Evolutionary conservation across 2,797 vertebrate species (phyloP), one percentile per base, ranked within the genome.

Genomic region (Brachymystax lenok): DNA sequence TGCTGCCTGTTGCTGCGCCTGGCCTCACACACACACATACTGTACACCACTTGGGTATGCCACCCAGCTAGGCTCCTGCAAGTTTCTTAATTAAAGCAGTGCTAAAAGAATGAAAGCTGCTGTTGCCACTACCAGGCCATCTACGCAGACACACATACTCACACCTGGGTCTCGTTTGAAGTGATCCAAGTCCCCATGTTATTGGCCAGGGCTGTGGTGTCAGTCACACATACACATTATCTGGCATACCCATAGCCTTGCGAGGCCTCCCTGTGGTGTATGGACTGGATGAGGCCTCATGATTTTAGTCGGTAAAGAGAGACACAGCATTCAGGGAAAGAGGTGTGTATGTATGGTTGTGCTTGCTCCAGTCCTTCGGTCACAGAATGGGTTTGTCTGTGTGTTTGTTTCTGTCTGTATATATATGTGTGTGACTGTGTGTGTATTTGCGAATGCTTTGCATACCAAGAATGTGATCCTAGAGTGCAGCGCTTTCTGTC

Each of bases 61-160:
- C 59, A 61, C 59, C 81, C 81, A 78, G 67, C 73, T 80, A 71
- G 76, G 71, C 76, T 70, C 63, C 73, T 71, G 76, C 74, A 82
- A 82, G 76, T 74, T 40, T 59, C 73, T 71, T 83, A 83, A 83
- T 87, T 83, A 82, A 63, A 84, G 68, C 76, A 74, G 71, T 56
- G 78, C 74, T 67, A 71, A 69, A 74, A 72, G 72, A 79, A 69
- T n/a, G 73, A 71, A 13, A 24, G 75, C 21, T 50, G 50, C 71
- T 70, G 71, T 71, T 30, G 67, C 66, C 70, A 81, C 67, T 30
- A 61, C 66, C 75, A 81, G 76, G 75, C 73, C 71, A 28, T 27
- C 56, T 52, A 72, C 52, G 16, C 70, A 72, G 24, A 72, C 71
- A 56, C 70, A 52, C 13, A 28, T n/a, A n/a, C 71, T 7, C 71